Conservation (phyloP, 2,113 vertebrate genomes). For the Peromyscus leucopus region DNA sequence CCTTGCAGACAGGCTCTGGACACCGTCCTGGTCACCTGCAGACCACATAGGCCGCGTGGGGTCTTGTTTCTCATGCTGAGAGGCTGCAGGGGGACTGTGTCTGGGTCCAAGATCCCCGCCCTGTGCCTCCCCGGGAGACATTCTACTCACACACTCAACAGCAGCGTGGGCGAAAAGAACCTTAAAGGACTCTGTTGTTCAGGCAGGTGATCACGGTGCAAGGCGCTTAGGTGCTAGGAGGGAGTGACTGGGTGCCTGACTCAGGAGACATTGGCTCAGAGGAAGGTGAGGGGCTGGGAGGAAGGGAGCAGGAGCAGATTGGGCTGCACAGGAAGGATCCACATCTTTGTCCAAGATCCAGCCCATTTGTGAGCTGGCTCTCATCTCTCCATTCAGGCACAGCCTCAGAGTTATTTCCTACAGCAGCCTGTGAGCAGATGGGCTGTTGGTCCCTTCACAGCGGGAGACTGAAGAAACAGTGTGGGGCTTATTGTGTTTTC, state of each 20-base stretch:
- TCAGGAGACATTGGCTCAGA: fast-evolving
- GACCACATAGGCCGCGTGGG: not conserved
- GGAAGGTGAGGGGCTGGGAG: not conserved
- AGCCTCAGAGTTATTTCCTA: not conserved
- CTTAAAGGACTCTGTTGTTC: not conserved
- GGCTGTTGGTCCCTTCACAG: not conserved
- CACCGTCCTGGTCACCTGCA: not conserved
- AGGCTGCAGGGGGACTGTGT: too few relatives aligned
- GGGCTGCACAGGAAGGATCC: not conserved
- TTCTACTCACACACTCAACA: not conserved
- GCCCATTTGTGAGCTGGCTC: not conserved
- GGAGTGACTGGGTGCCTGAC: fast-evolving
- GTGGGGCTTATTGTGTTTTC: not conserved
- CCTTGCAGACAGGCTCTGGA: too few relatives aligned
- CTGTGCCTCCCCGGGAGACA: fast-evolving
- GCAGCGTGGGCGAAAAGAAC: fast-evolving
- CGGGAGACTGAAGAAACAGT: not conserved
- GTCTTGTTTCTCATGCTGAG: not conserved
- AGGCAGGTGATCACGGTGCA: fast-evolving
- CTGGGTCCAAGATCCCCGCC: too few relatives aligned
- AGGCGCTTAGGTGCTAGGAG: not conserved
- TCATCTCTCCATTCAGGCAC: too few relatives aligned
- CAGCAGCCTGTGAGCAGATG: not conserved
- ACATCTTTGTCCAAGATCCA: not conserved
- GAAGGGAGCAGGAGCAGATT: fast-evolving